Percentiles rank a stretch among this genome's conserved stretches.
Conservation (phyloP, 2,888 invertebrate genomes). For the Amiota minor region DNA sequence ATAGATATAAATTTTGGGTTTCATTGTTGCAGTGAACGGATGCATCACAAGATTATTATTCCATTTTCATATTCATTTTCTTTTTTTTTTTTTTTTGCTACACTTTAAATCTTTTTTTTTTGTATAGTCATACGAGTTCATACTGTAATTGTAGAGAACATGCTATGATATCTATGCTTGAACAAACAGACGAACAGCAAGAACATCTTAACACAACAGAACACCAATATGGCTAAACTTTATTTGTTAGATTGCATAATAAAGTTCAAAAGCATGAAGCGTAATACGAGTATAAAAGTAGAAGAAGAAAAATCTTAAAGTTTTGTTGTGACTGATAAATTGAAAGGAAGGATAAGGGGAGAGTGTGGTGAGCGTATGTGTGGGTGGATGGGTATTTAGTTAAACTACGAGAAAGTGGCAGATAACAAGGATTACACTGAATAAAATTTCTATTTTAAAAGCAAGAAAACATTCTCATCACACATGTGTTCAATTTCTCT, state of each 20-base stretch:
- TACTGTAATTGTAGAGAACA: not conserved
- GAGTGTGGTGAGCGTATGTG: no score
- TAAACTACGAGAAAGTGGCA: no score
- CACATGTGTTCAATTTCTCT: no score
- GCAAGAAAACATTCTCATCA: no score
- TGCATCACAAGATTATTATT: no score
- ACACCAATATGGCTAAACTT: constrained; percentile 3
- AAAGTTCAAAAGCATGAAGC: constrained; percentile 25
- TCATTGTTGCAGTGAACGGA: no score
- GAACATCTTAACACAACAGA: not conserved
- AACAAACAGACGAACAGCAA: not conserved
- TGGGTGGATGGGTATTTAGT: no score
- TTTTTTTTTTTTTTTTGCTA: no score
- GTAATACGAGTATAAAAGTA: not conserved
- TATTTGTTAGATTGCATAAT: constrained; percentile 25
- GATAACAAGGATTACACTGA: no score
- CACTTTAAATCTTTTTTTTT: not conserved
- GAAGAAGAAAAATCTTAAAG: not conserved
- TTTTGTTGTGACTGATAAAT: not conserved
- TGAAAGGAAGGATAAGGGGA: not conserved
- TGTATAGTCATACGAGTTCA: not conserved
- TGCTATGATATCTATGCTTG: not conserved
- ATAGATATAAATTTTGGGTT: no score
- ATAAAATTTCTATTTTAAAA: not conserved
- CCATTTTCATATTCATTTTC: no score